Percentiles rank a stretch among this genome's conserved stretches.
These are phyloP conservation scores for Caerostris extrusa DNA, from an alignment of 1,140 invertebrate species.

Conservation along the genomic window DNA sequence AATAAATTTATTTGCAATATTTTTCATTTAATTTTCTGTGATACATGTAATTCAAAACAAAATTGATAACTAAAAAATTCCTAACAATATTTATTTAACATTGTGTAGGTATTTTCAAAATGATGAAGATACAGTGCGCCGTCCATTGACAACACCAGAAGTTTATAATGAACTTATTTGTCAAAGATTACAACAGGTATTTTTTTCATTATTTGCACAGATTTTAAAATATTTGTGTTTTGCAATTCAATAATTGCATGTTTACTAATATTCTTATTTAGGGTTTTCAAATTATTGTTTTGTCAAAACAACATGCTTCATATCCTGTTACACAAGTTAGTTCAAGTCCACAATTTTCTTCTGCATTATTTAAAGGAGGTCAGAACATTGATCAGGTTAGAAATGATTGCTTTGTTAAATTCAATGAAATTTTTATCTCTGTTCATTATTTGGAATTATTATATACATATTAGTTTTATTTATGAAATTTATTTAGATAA, in stretches of 20 bases:
- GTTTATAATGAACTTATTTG: conserved; percentile 95
- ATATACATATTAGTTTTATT: too few species aligned
- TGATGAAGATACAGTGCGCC: conserved; percentile 80
- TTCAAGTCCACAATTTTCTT: conserved; percentile 71
- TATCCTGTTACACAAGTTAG: conserved; percentile 57
- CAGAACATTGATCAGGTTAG: conserved; percentile 4
- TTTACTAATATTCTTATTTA: conserved; percentile 80
- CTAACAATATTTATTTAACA: conserved; percentile 51
- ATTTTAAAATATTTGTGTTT: too few species aligned
- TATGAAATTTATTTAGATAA: too few species aligned
- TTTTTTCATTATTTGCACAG: not conserved
- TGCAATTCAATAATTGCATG: not conserved
- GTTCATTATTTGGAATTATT: too few species aligned
- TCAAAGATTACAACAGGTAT: conserved; percentile 91
- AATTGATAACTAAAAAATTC: too few species aligned
- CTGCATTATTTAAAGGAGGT: conserved; percentile 58
- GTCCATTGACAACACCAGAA: conserved; percentile 90
- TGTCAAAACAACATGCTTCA: conserved; percentile 78
- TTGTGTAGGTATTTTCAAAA: conserved; percentile 71
- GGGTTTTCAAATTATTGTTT: conserved; percentile 93
- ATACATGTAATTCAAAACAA: too few species aligned
- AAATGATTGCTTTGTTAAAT: not conserved
- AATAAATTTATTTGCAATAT: too few species aligned
- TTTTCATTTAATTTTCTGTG: too few species aligned
- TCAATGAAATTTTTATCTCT: too few species aligned